Evolutionary conservation across 2,888 invertebrate species (phyloP).

Genomic region (Cybosia mesomella): DNA sequence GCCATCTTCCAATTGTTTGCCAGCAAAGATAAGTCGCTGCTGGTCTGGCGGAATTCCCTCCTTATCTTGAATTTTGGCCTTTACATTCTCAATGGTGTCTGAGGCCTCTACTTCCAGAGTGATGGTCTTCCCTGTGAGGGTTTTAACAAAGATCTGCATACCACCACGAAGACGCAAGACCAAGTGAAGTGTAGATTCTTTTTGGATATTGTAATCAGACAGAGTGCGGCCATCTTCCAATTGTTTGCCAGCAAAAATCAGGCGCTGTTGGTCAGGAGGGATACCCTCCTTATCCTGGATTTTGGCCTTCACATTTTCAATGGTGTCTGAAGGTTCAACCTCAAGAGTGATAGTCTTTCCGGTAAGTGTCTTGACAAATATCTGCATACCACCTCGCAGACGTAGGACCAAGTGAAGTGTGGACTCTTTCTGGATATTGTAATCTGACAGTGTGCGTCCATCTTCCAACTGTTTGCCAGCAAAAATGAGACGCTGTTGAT

Average conservation of each 20-base stretch:
- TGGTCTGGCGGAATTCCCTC: constrained; percentile 68
- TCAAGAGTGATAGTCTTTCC: constrained; percentile 62
- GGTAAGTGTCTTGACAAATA: constrained; percentile 61
- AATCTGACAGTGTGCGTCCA: constrained; percentile 60
- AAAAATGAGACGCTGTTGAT: constrained; percentile 62
- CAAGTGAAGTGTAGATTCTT: constrained; percentile 70
- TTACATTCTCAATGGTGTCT: constrained; percentile 66
- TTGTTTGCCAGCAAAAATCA: constrained; percentile 36
- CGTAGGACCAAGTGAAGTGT: constrained; percentile 59
- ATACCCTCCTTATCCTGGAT: constrained; percentile 42
- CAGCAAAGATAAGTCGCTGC: constrained; percentile 64
- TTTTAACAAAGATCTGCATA: constrained; percentile 67
- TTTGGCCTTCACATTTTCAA: constrained; percentile 37
- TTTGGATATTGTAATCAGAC: constrained; percentile 59
- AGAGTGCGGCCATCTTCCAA: constrained; percentile 33
- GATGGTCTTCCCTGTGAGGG: constrained; percentile 64
- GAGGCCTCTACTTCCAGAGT: constrained; percentile 64
- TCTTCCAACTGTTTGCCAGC: constrained; percentile 64
- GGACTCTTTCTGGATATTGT: constrained; percentile 63
- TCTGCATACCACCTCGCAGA: constrained; percentile 63
- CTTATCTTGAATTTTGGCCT: constrained; percentile 66
- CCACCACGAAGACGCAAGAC: constrained; percentile 69
- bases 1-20: constrained; percentile 65
- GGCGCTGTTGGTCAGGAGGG: constrained; percentile 37
- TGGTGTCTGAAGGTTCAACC: constrained; percentile 44